Evolutionary conservation across 2,888 invertebrate species (phyloP), one percentile per base, ranked within the genome.

Genomic region (Exocentrus adspersus): DNA sequence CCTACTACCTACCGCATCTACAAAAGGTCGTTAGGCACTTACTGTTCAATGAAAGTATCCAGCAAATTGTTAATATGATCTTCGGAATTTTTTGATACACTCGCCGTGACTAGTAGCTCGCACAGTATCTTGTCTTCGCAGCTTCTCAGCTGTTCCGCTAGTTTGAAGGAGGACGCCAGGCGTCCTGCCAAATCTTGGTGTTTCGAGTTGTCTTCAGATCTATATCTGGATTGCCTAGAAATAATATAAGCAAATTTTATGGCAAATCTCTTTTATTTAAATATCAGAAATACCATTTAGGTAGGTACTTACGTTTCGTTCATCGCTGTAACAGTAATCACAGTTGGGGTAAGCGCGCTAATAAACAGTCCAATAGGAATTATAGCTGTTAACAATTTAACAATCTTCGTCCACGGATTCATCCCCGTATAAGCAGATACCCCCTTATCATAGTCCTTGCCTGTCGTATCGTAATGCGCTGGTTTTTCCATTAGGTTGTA

Each of bases 311-410:
- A 81, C 79, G 80, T 81, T 14, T 70, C 76, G 68, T 82, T 82
- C 14, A 77, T 69, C 16, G 80, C 73, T 10, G 78, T 85, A 48
- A 92, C 85, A 67, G 87, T 87, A 71, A 91, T 84, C 73, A 91
- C 82, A 72, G 84, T 89, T 1, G 91, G 91, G 0, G 90, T 89
- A 14, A 92, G 82, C 0, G 91, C 89, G 0, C 91, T 90, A 53
- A 92, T 83, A 65, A 92, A 85, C 51, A 92, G 82, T 0, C 91
- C 91, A 51, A 91, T 86, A 0, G 92, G 92, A 54, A 92, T 84
- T 73, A 91, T 84, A 0, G 91, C 87, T 0, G 90, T 88, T 73
- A 90, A 81, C 71, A 92, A 80, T 61, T 87, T 88, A 9, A 91
- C 80, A 37, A 91, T 82, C 69, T 86, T 86, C 77, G 86, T 87